Conservation (phyloP, 2,888 invertebrate species). For the Caenorhabditis japonica region DNA sequence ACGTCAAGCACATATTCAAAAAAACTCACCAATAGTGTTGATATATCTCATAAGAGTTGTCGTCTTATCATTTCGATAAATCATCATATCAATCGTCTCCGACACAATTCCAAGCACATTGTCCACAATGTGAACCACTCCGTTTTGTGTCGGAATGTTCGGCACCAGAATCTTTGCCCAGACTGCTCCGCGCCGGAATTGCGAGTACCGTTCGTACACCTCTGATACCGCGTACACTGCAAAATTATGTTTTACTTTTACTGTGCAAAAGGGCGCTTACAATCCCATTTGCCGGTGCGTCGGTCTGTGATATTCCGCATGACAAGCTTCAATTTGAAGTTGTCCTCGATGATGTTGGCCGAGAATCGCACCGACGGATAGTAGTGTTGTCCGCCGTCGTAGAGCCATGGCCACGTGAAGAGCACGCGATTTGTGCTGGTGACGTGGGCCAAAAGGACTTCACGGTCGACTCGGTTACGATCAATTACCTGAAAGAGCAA, state of each 20-base stretch:
- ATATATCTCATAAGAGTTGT: constrained; percentile 77
- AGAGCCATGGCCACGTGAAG: constrained; percentile 77
- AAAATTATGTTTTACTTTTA: too few species aligned
- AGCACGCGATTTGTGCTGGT: constrained; percentile 75
- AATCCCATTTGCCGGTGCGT: constrained; percentile 74
- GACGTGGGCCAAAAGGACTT: constrained; percentile 77
- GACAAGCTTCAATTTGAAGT: constrained; percentile 75
- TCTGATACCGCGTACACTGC: constrained; percentile 77
- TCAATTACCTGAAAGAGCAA: constrained; percentile 68
- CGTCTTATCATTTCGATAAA: constrained; percentile 71
- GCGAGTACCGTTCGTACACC: constrained; percentile 76
- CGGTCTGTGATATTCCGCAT: constrained; percentile 77
- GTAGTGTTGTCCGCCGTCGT: constrained; percentile 76
- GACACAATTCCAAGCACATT: constrained; percentile 77
- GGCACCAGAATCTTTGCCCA: constrained; percentile 77
- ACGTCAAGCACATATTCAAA: neutral
- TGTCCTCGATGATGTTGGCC: constrained; percentile 77
- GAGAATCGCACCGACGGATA: constrained; percentile 76
- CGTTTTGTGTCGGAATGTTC: constrained; percentile 78
- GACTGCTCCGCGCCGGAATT: constrained; percentile 77
- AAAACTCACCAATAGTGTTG: constrained; percentile 72
- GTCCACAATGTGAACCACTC: constrained; percentile 77
- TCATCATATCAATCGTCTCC: constrained; percentile 76
- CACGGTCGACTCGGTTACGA: constrained; percentile 74
- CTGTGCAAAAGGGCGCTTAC: too few species aligned